Evolutionary conservation across 2,888 invertebrate species (phyloP), one percentile per base, ranked within the genome.

Genomic region (Acheta domesticus): DNA sequence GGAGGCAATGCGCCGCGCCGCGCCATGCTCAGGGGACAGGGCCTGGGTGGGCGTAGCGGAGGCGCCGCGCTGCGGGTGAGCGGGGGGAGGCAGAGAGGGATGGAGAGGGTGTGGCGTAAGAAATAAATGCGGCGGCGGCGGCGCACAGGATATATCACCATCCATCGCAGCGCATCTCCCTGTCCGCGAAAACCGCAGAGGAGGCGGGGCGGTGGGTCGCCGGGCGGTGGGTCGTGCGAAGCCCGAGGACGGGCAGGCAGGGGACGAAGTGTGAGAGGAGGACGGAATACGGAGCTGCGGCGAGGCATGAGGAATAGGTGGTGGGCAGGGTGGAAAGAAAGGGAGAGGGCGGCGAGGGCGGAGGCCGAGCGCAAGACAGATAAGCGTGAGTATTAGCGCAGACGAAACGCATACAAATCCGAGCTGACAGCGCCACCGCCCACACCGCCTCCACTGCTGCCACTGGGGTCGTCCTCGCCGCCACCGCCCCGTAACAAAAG

Each of bases 391-490:
- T 62, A 62, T 62, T 62, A 62, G 62, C 62, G n/a, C 62, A 8
- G 62, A 62, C 62, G 62, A 62, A 62, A 62, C 62, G 62, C 62
- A 62, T 19, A 62, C 62, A 62, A 62, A 62, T 62, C 62, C 62
- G n/a, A 62, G 62, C 62, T 12, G 62, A 62, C 62, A 62, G 62
- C 62, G n/a, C n/a, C 62, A 62, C 62, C 62, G 14, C 36, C 62
- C 62, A 62, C 62, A 12, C 62, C 62, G n/a, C 62, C 62, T 19
- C 36, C 36, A 8, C 36, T 36, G 36, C 8, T 36, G 1, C 36
- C 36, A 36, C 36, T 8, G 36, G 36, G 36, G 8, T 8, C 36
- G 36, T 36, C 36, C 2, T 23, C 23, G 23, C 23, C 62, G 16
- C 12, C 62, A 8, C 62, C 62, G n/a, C 62, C 62, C 14, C 62